Evolutionary conservation across 53 echinoderm and acorn worm species (phyloP).

Genomic region (Arbacia lixula): DNA sequence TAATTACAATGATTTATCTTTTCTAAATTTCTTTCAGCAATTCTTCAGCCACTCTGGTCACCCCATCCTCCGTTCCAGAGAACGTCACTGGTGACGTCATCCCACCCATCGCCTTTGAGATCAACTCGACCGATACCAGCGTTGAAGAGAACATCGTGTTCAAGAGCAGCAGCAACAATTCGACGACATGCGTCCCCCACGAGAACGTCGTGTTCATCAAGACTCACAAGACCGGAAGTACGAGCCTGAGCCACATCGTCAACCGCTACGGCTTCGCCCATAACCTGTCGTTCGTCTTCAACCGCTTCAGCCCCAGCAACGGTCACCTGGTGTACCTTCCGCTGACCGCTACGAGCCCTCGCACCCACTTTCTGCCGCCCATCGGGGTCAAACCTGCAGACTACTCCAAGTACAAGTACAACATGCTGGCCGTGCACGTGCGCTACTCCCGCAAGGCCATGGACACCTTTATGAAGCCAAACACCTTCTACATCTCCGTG

Average conservation of each 20-base stretch:
- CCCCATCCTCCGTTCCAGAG: constrained; percentile 2
- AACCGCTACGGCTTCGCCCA: constrained; percentile 72
- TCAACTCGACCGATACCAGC: background rate
- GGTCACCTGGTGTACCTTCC: constrained; percentile 67
- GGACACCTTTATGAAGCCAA: constrained; percentile 77
- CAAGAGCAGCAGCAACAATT: background rate
- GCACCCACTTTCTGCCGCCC: constrained; percentile 66
- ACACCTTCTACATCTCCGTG: constrained; percentile 77
- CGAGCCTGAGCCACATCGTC: constrained; percentile 71
- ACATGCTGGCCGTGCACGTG: constrained; percentile 77
- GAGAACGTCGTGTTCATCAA: constrained; percentile 79
- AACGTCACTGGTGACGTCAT: constrained; percentile 29
- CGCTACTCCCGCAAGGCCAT: constrained; percentile 70
- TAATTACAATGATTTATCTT: too few species aligned
- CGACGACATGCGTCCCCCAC: background rate
- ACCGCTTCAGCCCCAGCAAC: constrained; percentile 30
- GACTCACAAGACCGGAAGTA: constrained; percentile 85
- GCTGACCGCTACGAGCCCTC: constrained; percentile 46
- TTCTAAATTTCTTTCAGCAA: too few species aligned
- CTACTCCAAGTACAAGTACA: constrained; percentile 69
- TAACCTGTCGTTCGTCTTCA: constrained; percentile 73
- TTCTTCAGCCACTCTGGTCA: too few species aligned
- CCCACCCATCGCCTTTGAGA: constrained; percentile 40
- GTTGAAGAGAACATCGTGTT: background rate
- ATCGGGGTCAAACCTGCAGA: constrained; percentile 52